Evolutionary conservation across 2,113 vertebrate genomes (phyloP), one percentile per base, ranked within the genome.

Genomic region (Elachura formosa): DNA sequence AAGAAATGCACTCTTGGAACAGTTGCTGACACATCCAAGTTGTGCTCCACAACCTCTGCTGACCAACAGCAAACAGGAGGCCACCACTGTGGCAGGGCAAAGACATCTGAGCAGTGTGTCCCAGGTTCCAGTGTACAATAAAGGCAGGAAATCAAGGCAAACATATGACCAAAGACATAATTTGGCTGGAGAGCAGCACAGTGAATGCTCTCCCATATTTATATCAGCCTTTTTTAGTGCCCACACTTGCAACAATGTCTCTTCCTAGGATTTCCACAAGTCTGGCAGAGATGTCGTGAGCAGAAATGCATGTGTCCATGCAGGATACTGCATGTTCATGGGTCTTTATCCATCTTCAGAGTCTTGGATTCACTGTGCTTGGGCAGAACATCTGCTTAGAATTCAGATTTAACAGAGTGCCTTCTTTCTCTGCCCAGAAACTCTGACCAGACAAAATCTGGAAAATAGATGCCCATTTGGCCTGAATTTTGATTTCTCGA

Each of bases 381-480:
- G 31, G 52, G 34, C 28, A 87, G 71, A 92, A 82, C 48, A n/a
- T 61, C 56, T 75, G 56, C 36, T 34, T 43, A n/a, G 43, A 52
- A 89, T 85, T 91, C 69, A 84, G 34, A 82, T 85, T 85, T 90
- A 67, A 66, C 66, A 88, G n/a, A 16, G 66, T 49, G 55, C 64
- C 78, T 87, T 75, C 48, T 34, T 59, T 63, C 14, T 71, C 56
- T 92, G 63, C 62, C 67, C 75, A 92, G 62, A 75, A 90, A 63
- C 1, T 55, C 33, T 78, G 43, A 22, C 61, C 88, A 87, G 52
- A 51, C 40, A 79, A 38, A 40, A 82, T 82, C 40, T 90, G 66
- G 75, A 89, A 87, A 87, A 63, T 51, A 36, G 14, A 12, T 22
- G 68, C 45, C 28, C 38, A 49, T 33, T 96, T 95, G 76, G 55